Evolutionary conservation across 2,113 vertebrate genomes (phyloP), one percentile per base, ranked within the genome.

Genomic region (Struthio camelus): DNA sequence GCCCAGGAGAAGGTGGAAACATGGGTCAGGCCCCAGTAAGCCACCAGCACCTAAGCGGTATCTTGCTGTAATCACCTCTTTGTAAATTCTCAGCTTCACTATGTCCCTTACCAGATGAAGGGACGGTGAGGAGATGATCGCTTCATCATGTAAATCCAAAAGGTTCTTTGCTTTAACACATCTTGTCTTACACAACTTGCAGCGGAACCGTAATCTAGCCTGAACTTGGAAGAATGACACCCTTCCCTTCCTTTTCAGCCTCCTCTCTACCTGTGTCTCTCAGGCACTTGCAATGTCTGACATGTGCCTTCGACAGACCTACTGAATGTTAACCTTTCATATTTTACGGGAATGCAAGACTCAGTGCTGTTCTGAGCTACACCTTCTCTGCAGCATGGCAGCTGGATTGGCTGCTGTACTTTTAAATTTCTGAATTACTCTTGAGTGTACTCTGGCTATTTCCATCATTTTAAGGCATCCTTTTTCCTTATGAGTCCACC

Each of bases 401-500:
- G 84, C 69, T 87, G 70, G 44, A 58, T 54, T 87, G 53, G 40
- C 73, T 91, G 27, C 38, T 70, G 27, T 72, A 51, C 53, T 87
- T 96, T 42, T 28, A 87, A 61, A 89, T 91, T 95, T 94, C 87
- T 73, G 62, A 91, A 91, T 77, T 87, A 87, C 75, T 40, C 70
- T 59, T 56, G 80, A 69, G 87, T 64, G 80, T 77, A 24, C 32
- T 92, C 93, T 85, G 67, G 24, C 32, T 80, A 80, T 89, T 96
- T 94, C 36, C 73, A 92, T 46, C 25, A 71, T 85, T 92, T 97
- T 87, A 92, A 91, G 53, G 48, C 80, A 80, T 89, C 34, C 4
- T 3, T 94, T 90, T 96, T 91, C 71, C 91, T 95, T 89, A 91
- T 70, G 15, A 93, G 71, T 78, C 93, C 81, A 96, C 91, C 94